These are phyloP conservation scores for Gymnopithys bicolor DNA, from an alignment of 2,797 vertebrate genomes.

Conservation along the genomic window DNA sequence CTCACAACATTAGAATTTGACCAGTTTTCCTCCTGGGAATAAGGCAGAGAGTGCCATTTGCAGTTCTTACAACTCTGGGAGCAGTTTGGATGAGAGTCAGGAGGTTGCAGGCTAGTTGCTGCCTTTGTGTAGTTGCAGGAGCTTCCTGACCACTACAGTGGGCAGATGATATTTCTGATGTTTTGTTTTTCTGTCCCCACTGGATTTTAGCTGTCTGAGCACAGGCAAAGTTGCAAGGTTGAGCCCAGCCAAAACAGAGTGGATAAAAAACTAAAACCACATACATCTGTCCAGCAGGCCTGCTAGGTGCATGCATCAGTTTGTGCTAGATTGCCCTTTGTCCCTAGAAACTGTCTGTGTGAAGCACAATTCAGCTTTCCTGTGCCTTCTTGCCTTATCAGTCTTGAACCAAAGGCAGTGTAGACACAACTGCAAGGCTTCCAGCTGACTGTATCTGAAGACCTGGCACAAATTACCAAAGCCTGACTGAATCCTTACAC, in stretches of 20 bases:
- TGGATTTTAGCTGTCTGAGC: background rate
- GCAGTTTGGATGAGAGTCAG: background rate
- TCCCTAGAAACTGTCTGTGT: background rate
- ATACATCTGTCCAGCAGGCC: background rate
- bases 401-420: background rate
- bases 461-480: background rate
- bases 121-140: background rate
- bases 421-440: background rate
- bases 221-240: background rate
- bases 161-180: background rate
- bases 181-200: background rate
- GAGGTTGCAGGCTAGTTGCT: background rate
- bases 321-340: background rate
- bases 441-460: background rate
- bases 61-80: background rate
- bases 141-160: rapidly evolving
- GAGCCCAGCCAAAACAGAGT: background rate
- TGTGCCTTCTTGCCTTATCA: background rate
- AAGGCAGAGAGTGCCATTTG: background rate
- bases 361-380: background rate
- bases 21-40: background rate
- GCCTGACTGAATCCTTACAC: background rate
- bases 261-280: background rate
- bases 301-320: background rate
- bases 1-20: background rate